phyloP scores from a whole-genome alignment of 2,113 vertebrate genomes.

The Hippocampus barbouri region DNA sequence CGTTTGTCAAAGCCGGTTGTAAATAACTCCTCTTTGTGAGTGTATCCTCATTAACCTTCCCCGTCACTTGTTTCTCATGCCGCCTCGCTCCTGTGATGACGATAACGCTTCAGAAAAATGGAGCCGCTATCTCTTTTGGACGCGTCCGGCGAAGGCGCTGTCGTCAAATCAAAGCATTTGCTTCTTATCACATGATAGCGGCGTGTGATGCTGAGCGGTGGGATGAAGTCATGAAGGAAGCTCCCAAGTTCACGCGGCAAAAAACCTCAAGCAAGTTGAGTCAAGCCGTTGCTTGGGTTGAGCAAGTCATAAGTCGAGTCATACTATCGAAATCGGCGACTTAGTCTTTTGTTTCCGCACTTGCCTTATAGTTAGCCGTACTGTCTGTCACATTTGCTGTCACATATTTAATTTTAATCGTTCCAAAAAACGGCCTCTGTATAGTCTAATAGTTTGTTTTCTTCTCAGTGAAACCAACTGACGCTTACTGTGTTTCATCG shows the following conservation, averaged over 20 bases:
- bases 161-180: neutral
- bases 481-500: too few species aligned
- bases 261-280: neutral
- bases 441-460: too few species aligned
- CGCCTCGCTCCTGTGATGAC: slow-evolving; percentile 25
- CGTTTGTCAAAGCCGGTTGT: slow-evolving; percentile 50
- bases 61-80: slow-evolving; percentile 12
- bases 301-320: neutral
- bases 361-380: too few species aligned
- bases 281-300: neutral
- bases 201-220: neutral
- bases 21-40: slow-evolving; percentile 47
- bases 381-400: too few species aligned
- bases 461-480: too few species aligned
- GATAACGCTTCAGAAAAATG: slow-evolving; percentile 35
- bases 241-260: neutral
- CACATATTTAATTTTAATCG: too few species aligned
- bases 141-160: neutral
- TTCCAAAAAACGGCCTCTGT: too few species aligned
- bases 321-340: too few species aligned
- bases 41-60: slow-evolving; percentile 46
- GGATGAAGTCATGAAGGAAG: neutral
- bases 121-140: slow-evolving; percentile 8
- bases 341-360: too few species aligned
- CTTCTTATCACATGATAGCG: neutral